A percentile compares a stretch with the other conserved stretches of the same genome.
phyloP scores from a whole-genome alignment of 2,888 invertebrate genomes.

The Graphium colonna region DNA sequence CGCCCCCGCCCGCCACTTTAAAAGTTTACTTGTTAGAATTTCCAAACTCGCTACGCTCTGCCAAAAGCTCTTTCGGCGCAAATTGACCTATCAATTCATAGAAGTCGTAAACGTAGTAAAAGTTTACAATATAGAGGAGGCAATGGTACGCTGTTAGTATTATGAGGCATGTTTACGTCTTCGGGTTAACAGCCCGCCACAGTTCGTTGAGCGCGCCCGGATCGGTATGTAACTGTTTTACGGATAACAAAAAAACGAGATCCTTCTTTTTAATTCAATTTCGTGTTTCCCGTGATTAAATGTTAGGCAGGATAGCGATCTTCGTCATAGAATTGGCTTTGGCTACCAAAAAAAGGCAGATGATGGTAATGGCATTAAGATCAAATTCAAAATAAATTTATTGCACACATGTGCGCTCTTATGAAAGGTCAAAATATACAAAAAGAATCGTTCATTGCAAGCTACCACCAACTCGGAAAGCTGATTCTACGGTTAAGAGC shows the following conservation, averaged over 20 bases:
- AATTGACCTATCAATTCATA: constrained; percentile 24
- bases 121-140: neutral
- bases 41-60: constrained; percentile 20
- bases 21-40: constrained; percentile 25
- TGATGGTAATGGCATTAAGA: too few species aligned
- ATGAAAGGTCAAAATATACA: too few species aligned
- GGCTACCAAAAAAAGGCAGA: too few species aligned
- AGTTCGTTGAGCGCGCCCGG: constrained; percentile 9
- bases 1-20: constrained; percentile 18
- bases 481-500: too few species aligned
- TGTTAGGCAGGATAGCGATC: too few species aligned
- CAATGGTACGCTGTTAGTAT: constrained; percentile 7
- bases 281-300: too few species aligned
- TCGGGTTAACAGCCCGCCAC: constrained; percentile 6
- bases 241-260: constrained; percentile 3
- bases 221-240: constrained; percentile 14
- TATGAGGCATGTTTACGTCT: constrained; percentile 8
- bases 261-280: constrained; percentile 3
- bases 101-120: constrained; percentile 4
- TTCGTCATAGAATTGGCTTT: too few species aligned
- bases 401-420: too few species aligned
- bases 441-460: too few species aligned
- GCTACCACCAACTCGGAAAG: too few species aligned
- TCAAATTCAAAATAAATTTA: too few species aligned
- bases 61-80: constrained; percentile 21